Base-by-base conservation (phyloP, 2,797 vertebrate genomes). In the Epinephelus malabaricus region DNA sequence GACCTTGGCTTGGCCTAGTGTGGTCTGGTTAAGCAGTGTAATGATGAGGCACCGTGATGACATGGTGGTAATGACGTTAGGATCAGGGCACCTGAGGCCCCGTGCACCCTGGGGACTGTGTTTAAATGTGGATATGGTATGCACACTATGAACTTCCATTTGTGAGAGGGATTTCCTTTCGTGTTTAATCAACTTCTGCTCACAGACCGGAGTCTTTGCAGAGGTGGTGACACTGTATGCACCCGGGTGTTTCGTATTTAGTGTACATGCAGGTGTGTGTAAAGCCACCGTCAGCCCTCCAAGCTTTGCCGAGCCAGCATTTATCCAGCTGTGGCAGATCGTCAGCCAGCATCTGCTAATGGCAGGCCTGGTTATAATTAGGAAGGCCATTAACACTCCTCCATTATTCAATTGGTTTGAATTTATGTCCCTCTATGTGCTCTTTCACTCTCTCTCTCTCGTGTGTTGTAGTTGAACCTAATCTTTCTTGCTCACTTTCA, bases 401-500 rank as follows among this genome's bases (percentile, higher is more conserved):
- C 90, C 88, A 93, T 95, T 93, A 93, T 95, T 95, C 88, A 95
- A 87, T 91, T 92, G 89, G 79, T 85, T 78, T 82, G 81, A 90
- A 92, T 93, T 88, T 88, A 91, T 92, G 86, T 87, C 83, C 63
- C 66, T 25, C 51, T 55, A 19, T 71, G 27, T 63, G 9, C 58
- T 27, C 55, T 64, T 65, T 56, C 19, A 4, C 12, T 68, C 76
- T 49, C 60, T 40, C 54, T 67, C 23, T 23, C 23, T 23, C 25
- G 67, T 83, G 43, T 11, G 38, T 27, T 50, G 34, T 5, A 0
- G 13, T 34, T 25, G 5, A 0, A 46, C 14, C 53, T 19, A 4
- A 2, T 85, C 67, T 3, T 25, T 56, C 51, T 46, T 25, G 18
- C 63, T 75, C 27, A 6, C 58, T 45, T 56, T 84, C 46, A 51